Base-by-base conservation (phyloP, 2,797 vertebrate genomes). In the Gouania willdenowi region DNA sequence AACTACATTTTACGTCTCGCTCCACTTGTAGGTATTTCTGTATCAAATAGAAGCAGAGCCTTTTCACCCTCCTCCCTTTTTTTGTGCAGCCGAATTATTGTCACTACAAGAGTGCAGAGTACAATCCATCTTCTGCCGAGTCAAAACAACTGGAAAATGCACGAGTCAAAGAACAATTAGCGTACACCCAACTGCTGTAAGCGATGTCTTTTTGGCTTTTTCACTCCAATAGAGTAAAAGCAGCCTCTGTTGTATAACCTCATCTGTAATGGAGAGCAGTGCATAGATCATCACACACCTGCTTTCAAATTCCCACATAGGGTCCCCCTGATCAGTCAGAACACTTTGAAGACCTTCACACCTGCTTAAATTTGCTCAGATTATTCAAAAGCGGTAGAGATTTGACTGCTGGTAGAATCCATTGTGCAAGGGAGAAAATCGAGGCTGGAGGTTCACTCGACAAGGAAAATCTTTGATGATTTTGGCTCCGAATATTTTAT, bases 221-320 rank as follows among this genome's bases (percentile, higher is more conserved):
- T 8, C 14, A 41, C 26, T 44, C 3, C n/a, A 33, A 35, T 33
- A 62, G 34, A 66, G 62, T 41, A 36, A 41, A 35, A 30, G 27
- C 50, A 31, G 42, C 44, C 22, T 58, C 34, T 52, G 62, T 81
- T 79, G 48, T 8, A 6, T 71, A 84, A 83, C 58, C 56, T 43
- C 45, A 75, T 82, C 26, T 56, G 84, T 84, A 69, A 82, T 79
- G 69, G 36, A 86, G 29, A 22, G 15, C 45, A 60, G 64, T 29
- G 60, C 75, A 78, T 60, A 70, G 66, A 77, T 75, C 57, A 61
- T 62, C 31, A 51, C 66, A 63, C 54, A 81, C 66, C 59, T 79
- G 74, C 63, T 57, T 33, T 55, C 39, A 29, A 51, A 41, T 52
- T 64, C 43, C 37, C 18, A 26, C 29, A 26, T 24, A 37, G 48